These are phyloP conservation scores for Cheirogaleus major DNA, from an alignment of 2,797 vertebrate species.

Conservation along the genomic window DNA sequence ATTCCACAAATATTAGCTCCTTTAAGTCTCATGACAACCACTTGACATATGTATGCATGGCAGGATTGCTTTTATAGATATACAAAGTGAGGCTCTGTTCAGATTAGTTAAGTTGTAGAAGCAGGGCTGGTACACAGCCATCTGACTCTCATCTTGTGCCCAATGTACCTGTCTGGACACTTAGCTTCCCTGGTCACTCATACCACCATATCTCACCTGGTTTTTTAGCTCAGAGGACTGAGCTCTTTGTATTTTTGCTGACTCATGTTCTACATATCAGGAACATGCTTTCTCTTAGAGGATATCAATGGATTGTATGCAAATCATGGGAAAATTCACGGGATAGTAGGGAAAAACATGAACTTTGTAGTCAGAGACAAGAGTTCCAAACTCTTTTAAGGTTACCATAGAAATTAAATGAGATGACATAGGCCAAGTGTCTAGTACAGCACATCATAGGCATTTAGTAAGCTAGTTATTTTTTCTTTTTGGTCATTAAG, in stretches of 20 bases:
- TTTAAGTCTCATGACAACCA: neutral
- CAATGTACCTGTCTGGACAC: neutral
- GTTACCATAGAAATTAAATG: neutral
- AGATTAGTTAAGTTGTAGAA: neutral
- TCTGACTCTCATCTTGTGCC: neutral
- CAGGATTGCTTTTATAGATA: neutral
- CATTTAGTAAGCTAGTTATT: neutral
- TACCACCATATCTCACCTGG: neutral
- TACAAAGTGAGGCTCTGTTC: neutral
- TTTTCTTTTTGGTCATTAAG: neutral
- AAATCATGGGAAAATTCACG: neutral
- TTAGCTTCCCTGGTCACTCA: neutral
- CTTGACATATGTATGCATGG: neutral
- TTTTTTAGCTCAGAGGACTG: neutral
- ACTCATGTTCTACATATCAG: neutral
- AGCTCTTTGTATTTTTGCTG: slow-evolving; percentile 30
- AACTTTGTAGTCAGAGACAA: neutral
- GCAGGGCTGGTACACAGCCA: neutral
- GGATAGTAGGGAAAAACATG: neutral
- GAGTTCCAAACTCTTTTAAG: slow-evolving; percentile 1
- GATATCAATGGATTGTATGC: neutral
- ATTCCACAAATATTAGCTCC: neutral
- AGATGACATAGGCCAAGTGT: neutral
- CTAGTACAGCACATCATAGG: neutral
- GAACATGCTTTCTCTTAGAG: neutral